Evolutionary conservation across 2,113 vertebrate species (phyloP).

Genomic region (Dipodomys stephensi): DNA sequence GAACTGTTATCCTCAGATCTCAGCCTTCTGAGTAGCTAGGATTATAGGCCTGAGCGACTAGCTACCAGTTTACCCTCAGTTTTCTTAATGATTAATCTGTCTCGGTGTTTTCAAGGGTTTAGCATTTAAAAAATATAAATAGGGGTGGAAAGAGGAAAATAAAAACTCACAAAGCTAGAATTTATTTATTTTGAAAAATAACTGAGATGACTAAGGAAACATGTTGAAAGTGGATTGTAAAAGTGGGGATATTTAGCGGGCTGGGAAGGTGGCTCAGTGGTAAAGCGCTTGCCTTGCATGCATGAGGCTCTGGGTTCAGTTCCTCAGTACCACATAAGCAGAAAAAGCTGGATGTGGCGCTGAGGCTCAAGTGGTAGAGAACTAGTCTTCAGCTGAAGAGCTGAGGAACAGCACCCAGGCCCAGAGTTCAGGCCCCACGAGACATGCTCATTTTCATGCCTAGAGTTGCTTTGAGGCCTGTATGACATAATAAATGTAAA

Average conservation of each 20-base stretch:
- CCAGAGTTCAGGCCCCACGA: no score
- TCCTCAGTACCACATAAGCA: background rate
- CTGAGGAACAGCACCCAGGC: no score
- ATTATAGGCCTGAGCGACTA: no score
- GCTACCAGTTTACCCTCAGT: background rate
- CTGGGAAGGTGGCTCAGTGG: no score
- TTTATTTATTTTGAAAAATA: slow-evolving; percentile 1
- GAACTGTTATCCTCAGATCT: no score
- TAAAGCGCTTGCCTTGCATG: no score
- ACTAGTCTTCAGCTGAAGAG: no score
- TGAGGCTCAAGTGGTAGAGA: no score
- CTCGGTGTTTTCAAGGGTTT: background rate
- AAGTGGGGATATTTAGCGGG: no score
- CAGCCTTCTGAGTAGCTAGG: no score
- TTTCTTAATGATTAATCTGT: no score
- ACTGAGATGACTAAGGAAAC: background rate
- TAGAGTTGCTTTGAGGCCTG: background rate
- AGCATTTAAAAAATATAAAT: background rate
- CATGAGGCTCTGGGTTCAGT: background rate
- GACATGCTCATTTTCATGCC: background rate
- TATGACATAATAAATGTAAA: background rate
- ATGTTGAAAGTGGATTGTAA: background rate
- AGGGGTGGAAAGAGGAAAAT: background rate
- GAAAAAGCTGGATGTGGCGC: no score
- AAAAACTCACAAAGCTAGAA: background rate